These are phyloP conservation scores for Lethrus apterus DNA, from an alignment of 1,140 invertebrate genomes.

Conservation along the genomic window DNA sequence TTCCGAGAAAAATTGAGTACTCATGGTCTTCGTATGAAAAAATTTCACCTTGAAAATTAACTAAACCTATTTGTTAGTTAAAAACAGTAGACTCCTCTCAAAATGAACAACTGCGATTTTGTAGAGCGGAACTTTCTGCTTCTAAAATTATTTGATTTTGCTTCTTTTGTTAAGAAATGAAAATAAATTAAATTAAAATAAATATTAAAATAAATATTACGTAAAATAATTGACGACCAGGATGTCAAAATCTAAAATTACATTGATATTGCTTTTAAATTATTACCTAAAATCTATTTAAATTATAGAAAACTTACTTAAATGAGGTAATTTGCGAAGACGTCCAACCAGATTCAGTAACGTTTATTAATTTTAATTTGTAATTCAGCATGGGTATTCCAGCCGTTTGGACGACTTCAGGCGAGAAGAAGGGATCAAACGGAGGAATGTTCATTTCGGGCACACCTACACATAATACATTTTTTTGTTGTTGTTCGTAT, in stretches of 20 bases:
- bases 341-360: conserved; percentile 69
- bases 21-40: no score
- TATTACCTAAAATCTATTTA: no score
- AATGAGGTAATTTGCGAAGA: conserved; percentile 68
- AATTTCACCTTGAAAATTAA: no score
- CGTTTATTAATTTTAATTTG: conserved; percentile 60
- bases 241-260: no score
- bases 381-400: conserved; percentile 57
- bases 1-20: no score
- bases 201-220: background rate
- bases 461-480: conserved; percentile 48
- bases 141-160: no score
- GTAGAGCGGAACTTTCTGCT: no score
- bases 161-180: background rate
- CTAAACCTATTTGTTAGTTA: no score
- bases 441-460: conserved; percentile 60
- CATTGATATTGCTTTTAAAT: no score
- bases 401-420: conserved; percentile 55
- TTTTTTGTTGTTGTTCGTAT: background rate
- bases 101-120: no score
- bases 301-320: conserved; percentile 39
- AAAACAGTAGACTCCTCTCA: no score
- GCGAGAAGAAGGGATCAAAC: conserved; percentile 69
- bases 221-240: no score
- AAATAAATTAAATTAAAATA: background rate